Evolutionary conservation across 2,888 invertebrate genomes (phyloP), one percentile per base, ranked within the genome.

Genomic region (Eupsilia transversa): DNA sequence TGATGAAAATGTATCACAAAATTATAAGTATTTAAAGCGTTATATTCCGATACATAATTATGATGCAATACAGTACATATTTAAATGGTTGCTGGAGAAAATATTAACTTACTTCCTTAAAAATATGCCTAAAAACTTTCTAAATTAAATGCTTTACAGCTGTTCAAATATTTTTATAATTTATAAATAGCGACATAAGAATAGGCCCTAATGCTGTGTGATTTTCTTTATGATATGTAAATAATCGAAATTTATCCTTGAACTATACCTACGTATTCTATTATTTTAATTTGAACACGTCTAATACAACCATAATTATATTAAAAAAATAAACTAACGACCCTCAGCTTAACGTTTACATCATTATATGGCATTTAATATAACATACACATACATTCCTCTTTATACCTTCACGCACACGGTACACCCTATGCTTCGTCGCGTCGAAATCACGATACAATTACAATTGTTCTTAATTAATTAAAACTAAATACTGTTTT

Each of bases 221-320:
- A 74, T 67, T 69, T 38, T 61, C n/a, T n/a, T 71, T 35, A 57
- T 72, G 74, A 79, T 80, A 79, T 74, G 76, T 82, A 64, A 82
- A 63, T 46, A 74, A 65, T 74, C 80, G 63, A 74, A 77, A 67
- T 67, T 59, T 72, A 75, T 46, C 59, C 77, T 35, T 74, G 54
- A 74, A 84, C 52, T 64, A 57, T 49, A 76, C 65, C 65, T 84
- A 86, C 75, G 63, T 77, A 82, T 76, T 77, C 60, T 82, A 82
- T 74, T 38, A 82, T 63, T 70, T 72, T 72, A 71, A 70, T 86
- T 84, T 87, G 87, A 87, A 87, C 86, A 87, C 87, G 80, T 83
- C 75, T 79, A 73, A 78, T 86, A 87, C 87, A 87, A 87, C 87
- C 87, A 86, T 86, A 71, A 83, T 84, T 77, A 84, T 82, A 70